These are phyloP conservation scores for Sycobia sp. DNA, from an alignment of 1,140 invertebrate genomes.

Conservation along the genomic window DNA sequence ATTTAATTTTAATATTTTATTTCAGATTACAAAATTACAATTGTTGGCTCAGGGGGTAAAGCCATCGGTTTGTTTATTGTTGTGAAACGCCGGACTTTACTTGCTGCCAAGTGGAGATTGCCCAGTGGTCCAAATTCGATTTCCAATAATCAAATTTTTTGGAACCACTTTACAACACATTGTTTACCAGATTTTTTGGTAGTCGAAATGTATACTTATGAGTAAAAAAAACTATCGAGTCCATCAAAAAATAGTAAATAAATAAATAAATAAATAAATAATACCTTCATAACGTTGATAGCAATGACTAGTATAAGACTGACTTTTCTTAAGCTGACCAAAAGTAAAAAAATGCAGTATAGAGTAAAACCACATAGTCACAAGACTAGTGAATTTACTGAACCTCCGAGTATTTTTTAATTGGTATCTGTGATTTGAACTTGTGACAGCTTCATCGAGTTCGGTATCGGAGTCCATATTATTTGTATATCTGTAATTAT, in stretches of 20 bases:
- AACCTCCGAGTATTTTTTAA: constrained; percentile 37
- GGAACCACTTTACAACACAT: no score
- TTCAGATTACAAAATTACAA: no score
- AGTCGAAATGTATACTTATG: no score
- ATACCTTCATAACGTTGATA: constrained; percentile 44
- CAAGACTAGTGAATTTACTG: constrained; percentile 21
- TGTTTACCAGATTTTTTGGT: no score
- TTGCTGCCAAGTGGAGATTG: no score
- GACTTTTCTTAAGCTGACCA: constrained; percentile 38
- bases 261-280: not conserved
- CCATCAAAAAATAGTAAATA: no score
- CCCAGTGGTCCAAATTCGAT: no score
- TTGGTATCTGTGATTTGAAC: constrained; percentile 23
- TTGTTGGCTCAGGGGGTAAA: no score
- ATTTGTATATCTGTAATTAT: constrained; percentile 23
- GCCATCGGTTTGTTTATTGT: no score
- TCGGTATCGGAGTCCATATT: constrained; percentile 50
- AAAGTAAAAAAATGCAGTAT: constrained; percentile 43
- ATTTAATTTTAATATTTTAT: no score
- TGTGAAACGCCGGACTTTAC: no score
- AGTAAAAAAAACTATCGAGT: not conserved
- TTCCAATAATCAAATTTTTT: no score
- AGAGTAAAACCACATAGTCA: constrained; percentile 38
- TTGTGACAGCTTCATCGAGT: constrained; percentile 41
- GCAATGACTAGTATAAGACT: constrained; percentile 40